phyloP scores from a whole-genome alignment of 1,140 invertebrate species.

The Contarinia nasturtii region DNA sequence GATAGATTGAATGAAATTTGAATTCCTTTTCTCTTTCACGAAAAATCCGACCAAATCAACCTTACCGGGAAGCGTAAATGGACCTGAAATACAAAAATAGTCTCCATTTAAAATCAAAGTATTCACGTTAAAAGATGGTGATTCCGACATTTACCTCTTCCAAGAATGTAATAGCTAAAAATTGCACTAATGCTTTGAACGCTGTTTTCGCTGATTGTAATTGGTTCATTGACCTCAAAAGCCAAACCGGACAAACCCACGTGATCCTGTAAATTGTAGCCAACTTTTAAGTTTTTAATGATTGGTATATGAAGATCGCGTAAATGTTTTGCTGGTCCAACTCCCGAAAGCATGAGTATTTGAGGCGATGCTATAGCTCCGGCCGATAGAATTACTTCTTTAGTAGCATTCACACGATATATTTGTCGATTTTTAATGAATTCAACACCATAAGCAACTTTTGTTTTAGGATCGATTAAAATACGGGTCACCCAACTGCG shows the following conservation, averaged over 20 bases:
- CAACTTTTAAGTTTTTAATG: conserved; percentile 49
- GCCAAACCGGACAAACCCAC: conserved; percentile 45
- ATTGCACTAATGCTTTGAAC: conserved; percentile 28
- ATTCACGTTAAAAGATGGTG: too few species aligned
- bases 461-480: conserved; percentile 36
- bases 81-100: too few species aligned
- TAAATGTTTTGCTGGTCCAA: conserved; percentile 56
- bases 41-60: conserved; percentile 30
- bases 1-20: too few species aligned
- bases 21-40: too few species aligned
- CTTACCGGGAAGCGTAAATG: conserved; percentile 24
- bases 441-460: conserved; percentile 29
- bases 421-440: conserved; percentile 32
- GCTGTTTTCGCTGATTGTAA: conserved; percentile 27
- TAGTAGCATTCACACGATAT: conserved; percentile 37
- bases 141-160: too few species aligned
- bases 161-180: conserved; percentile 31
- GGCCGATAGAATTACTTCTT: conserved; percentile 55
- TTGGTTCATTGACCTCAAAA: conserved; percentile 42
- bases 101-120: conserved; percentile 32
- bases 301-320: conserved; percentile 28
- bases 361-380: conserved; percentile 65
- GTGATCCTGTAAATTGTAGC: conserved; percentile 64
- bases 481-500: conserved; percentile 52
- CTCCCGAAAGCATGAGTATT: conserved; percentile 58